Evolutionary conservation across 2,888 invertebrate species (phyloP).

Genomic region (Apotomis turbidana): DNA sequence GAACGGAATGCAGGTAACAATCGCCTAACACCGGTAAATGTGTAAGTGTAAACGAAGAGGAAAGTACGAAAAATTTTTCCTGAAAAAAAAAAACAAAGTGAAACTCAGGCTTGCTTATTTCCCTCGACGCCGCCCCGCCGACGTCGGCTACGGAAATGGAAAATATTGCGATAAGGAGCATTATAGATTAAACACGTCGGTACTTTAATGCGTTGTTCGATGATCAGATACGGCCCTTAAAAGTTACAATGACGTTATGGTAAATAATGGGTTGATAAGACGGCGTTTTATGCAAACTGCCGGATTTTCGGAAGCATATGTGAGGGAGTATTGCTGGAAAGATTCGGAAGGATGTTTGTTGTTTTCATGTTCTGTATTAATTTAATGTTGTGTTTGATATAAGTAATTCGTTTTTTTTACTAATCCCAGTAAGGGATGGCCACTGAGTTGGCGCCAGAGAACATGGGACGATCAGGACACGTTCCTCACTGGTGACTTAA

Average conservation of each 20-base stretch:
- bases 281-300: slow-evolving; percentile 62
- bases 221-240: slow-evolving; percentile 69
- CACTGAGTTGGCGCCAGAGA: too few relatives aligned
- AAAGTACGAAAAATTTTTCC: slow-evolving; percentile 75
- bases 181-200: slow-evolving; percentile 81
- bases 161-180: slow-evolving; percentile 84
- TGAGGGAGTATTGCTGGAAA: slow-evolving; percentile 2
- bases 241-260: slow-evolving; percentile 67
- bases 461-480: too few relatives aligned
- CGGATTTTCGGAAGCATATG: slow-evolving; percentile 37
- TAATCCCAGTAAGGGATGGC: too few relatives aligned
- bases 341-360: neutral
- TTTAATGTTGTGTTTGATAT: too few relatives aligned
- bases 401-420: too few relatives aligned
- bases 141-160: slow-evolving; percentile 79
- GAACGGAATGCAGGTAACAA: slow-evolving; percentile 75
- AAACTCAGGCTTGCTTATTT: slow-evolving; percentile 83
- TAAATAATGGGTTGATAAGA: slow-evolving; percentile 68
- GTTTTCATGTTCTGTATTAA: neutral
- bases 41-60: slow-evolving; percentile 82
- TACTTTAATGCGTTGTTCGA: slow-evolving; percentile 70
- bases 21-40: slow-evolving; percentile 76
- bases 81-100: slow-evolving; percentile 78
- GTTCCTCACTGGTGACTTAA: too few relatives aligned
- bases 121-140: slow-evolving; percentile 77